These are phyloP conservation scores for Leptopilina myrica DNA, from an alignment of 2,888 invertebrate species.

Conservation along the genomic window DNA sequence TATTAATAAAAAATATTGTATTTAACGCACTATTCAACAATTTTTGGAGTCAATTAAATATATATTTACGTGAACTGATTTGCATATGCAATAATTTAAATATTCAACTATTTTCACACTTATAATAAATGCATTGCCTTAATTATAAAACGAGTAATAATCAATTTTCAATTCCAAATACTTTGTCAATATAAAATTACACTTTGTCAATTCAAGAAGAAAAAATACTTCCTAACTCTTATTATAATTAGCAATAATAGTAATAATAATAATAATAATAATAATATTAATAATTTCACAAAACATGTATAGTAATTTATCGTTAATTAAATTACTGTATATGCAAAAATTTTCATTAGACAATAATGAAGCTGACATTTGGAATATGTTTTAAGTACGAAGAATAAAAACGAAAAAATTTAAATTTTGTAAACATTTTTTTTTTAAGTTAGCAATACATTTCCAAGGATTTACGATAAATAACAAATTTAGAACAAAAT, in stretches of 20 bases:
- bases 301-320: constrained; percentile 20
- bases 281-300: neutral
- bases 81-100: constrained; percentile 37
- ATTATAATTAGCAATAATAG: neutral
- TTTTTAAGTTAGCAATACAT: too few species aligned
- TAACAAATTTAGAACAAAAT: too few species aligned
- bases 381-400: too few species aligned
- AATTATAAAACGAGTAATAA: neutral
- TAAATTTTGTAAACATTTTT: too few species aligned
- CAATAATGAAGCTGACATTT: too few species aligned
- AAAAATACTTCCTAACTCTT: neutral
- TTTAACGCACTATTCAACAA: constrained; percentile 25
- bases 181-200: constrained; percentile 11
- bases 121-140: neutral
- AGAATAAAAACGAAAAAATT: too few species aligned
- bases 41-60: constrained; percentile 31
- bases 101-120: neutral
- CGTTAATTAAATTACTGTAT: constrained; percentile 9
- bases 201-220: constrained; percentile 3
- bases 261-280: neutral
- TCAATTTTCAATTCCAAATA: neutral
- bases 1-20: too few species aligned
- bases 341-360: constrained; percentile 24
- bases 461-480: too few species aligned
- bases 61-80: constrained; percentile 36